phyloP scores from a whole-genome alignment of 2,888 invertebrate genomes.

The Branchellion lobata region DNA sequence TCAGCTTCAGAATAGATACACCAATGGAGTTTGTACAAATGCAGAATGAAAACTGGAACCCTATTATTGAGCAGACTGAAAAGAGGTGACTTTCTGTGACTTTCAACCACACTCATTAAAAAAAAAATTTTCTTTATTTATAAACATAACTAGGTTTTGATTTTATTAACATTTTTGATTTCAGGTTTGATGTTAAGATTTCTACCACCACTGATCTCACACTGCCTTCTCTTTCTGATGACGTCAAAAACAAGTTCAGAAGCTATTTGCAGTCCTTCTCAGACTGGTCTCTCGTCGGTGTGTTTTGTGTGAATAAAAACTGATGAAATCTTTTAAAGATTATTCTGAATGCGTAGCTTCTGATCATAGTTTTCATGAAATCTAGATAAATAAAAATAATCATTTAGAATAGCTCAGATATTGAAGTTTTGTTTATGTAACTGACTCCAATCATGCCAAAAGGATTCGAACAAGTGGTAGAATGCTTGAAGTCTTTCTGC shows the following conservation, averaged over 20 bases:
- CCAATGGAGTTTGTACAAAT: slow-evolving; percentile 74
- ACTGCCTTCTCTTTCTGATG: slow-evolving; percentile 70
- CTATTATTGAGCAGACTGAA: slow-evolving; percentile 85
- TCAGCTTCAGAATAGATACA: slow-evolving; percentile 65
- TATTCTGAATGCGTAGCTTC: too few species aligned
- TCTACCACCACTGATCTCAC: slow-evolving; percentile 73
- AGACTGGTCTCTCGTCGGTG: slow-evolving; percentile 80
- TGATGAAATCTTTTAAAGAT: too few species aligned
- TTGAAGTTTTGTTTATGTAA: too few species aligned
- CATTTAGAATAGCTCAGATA: too few species aligned
- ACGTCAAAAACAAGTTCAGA: slow-evolving; percentile 72
- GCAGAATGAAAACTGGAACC: slow-evolving; percentile 83
- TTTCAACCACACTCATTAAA: background rate
- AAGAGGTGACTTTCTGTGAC: too few species aligned
- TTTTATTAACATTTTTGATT: slow-evolving; percentile 16
- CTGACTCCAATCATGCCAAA: too few species aligned
- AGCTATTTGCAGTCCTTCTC: slow-evolving; percentile 80
- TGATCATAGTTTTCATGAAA: too few species aligned
- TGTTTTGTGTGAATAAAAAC: too few species aligned
- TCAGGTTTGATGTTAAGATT: slow-evolving; percentile 71
- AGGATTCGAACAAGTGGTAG: slow-evolving; percentile 81
- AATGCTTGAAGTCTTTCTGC: slow-evolving; percentile 85
- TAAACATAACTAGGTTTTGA: slow-evolving; percentile 1
- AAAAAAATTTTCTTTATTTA: background rate
- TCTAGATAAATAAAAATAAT: background rate